Percentiles rank a stretch among this genome's conserved stretches.
Evolutionary conservation across 2,888 invertebrate species (phyloP).

Genomic region (Ophion ellenae): DNA sequence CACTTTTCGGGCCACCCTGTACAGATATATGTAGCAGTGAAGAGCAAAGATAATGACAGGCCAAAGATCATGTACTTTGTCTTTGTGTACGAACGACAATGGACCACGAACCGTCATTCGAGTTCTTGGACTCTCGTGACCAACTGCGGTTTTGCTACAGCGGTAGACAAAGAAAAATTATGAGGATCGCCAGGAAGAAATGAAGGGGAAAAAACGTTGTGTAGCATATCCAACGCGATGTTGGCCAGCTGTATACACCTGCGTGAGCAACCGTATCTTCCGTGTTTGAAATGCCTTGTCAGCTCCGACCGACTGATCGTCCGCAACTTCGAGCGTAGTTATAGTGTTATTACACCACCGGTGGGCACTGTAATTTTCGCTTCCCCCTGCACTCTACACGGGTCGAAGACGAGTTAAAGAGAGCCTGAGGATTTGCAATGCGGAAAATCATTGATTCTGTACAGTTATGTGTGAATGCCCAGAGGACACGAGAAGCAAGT

Average conservation of each 20-base stretch:
- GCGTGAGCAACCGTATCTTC: conserved; percentile 23
- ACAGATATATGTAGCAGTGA: not conserved
- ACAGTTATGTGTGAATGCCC: not conserved
- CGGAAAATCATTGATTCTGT: conserved; percentile 3
- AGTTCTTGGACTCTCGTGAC: conserved; percentile 14
- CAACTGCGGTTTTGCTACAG: conserved; percentile 1
- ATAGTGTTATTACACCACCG: conserved; percentile 6
- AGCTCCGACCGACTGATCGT: not conserved
- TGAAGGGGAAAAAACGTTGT: not conserved
- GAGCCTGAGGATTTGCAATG: not conserved
- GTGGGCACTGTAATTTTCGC: conserved; percentile 15
- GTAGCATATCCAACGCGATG: not conserved
- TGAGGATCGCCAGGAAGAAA: not conserved
- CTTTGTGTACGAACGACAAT: conserved; percentile 22
- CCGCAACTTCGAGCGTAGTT: not conserved
- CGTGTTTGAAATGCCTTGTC: conserved; percentile 33
- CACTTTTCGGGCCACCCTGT: not conserved
- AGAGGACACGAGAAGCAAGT: too few species aligned
- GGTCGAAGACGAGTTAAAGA: not conserved
- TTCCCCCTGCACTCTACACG: not conserved
- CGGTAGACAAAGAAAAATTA: not conserved
- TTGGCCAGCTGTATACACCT: conserved; percentile 1
- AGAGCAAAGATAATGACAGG: conserved; percentile 24
- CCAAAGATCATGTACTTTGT: not conserved
- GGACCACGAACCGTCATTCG: conserved; percentile 8